Base-by-base conservation (phyloP, 2,797 vertebrate species). In the Sebastes dallii region DNA sequence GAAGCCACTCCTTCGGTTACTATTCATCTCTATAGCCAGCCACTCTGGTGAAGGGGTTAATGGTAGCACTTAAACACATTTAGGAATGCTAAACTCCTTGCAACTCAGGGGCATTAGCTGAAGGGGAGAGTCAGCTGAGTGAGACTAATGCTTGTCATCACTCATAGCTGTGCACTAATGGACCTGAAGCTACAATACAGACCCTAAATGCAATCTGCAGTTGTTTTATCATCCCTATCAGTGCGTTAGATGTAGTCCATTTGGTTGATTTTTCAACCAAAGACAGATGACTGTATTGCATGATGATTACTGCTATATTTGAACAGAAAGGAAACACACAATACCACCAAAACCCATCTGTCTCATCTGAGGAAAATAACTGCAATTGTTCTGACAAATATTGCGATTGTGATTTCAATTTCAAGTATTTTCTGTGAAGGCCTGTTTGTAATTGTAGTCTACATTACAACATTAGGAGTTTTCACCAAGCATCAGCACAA, bases 11-110 rank as follows among this genome's bases (percentile, higher is more conserved):
- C 65, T 76, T 29, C 32, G 12, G 56, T 58, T 12, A 25, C 67
- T 20, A 27, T 36, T 78, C 66, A 55, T 74, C 64, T 65, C 66
- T 11, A 55, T 52, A 29, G 62, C 4, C 30, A 54, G 54, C 67
- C 10, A 3, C 34, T 71, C 68, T 72, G 66, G 29, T 85, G 64
- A 61, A 77, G 46, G 61, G 81, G 80, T 83, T 93, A 90, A 92
- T 90, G 87, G 90, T 80, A 80, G 88, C 86, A 89, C 88, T 93
- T 71, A 59, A 56, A 88, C 80, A 89, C 85, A 81, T 90, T 88
- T 90, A 84, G 82, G 66, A 87, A 87, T 64, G 78, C 83, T 92
- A 65, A 87, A 84, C 78, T 84, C 79, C 60, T 66, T 30, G 69
- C 58, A 78, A 75, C 62, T 86, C 22, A 11, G 42, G 66, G 84